Percentiles rank a stretch among this genome's conserved stretches.
phyloP scores from a whole-genome alignment of 2,113 vertebrate genomes.

The Datnioides undecimradiatus region DNA sequence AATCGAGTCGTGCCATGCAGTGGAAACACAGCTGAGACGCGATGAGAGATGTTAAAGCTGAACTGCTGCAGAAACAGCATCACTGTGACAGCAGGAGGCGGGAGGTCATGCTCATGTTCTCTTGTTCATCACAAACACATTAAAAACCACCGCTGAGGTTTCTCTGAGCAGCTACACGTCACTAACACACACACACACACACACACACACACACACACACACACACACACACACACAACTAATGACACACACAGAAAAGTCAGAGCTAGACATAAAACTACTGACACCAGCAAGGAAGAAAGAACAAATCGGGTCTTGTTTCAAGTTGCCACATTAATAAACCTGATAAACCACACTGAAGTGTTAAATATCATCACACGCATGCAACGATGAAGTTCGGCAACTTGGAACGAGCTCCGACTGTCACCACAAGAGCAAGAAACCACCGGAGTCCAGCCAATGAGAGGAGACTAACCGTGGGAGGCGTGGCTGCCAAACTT shows the following conservation, averaged over 20 bases:
- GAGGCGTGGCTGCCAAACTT: constrained; percentile 93
- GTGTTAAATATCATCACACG: neutral
- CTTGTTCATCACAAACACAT: too few species aligned
- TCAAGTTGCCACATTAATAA: constrained; percentile 45
- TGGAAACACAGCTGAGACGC: neutral
- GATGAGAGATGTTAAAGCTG: neutral
- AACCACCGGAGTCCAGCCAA: constrained; percentile 28
- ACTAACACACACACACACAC: neutral
- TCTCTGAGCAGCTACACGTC: neutral
- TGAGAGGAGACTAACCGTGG: constrained; percentile 92
- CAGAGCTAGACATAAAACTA: too few species aligned
- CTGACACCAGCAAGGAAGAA: neutral
- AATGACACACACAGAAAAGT: too few species aligned
- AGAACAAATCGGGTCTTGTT: constrained; percentile 9
- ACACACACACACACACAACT: too few species aligned
- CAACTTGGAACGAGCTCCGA: constrained; percentile 54
- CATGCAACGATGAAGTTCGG: neutral
- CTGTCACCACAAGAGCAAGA: constrained; percentile 19
- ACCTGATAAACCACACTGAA: too few species aligned
- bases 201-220: constrained; percentile 1
- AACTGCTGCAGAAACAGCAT: neutral
- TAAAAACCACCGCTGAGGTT: neutral
- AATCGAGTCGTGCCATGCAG: too few species aligned
- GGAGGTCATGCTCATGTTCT: neutral
- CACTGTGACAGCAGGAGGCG: neutral